Percentiles rank a stretch among this genome's conserved stretches.
Conservation (phyloP, 2,797 vertebrate species). For the Taeniopygia guttata region DNA sequence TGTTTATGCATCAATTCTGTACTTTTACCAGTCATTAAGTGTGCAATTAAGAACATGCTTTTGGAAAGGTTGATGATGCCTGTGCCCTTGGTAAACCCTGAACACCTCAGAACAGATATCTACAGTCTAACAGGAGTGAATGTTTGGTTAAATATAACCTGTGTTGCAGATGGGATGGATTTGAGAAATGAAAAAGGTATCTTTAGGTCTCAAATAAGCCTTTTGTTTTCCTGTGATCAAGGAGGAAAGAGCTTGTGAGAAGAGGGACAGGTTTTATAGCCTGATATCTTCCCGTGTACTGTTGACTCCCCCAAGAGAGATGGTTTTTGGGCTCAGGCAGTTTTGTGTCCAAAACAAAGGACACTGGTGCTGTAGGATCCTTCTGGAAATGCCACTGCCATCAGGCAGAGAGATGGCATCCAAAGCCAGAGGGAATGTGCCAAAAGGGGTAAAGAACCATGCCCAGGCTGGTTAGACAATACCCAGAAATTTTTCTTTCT, state of each 20-base stretch:
- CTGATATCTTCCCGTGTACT: accelerated
- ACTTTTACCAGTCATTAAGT: background rate
- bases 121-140: background rate
- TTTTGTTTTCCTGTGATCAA: background rate
- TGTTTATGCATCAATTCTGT: slow-evolving; percentile 32
- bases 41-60: background rate
- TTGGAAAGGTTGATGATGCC: background rate
- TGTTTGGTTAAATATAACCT: background rate
- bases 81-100: background rate
- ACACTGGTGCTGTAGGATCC: background rate
- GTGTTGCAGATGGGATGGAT: background rate
- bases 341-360: background rate
- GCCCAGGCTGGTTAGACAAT: background rate
- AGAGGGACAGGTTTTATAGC: background rate
- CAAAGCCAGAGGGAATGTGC: background rate
- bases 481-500: background rate
- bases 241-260: background rate
- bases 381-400: background rate
- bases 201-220: background rate
- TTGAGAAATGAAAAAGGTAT: background rate
- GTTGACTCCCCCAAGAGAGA: accelerated
- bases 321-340: background rate
- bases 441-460: background rate
- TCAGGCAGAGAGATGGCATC: background rate
- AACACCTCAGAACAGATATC: background rate